A percentile compares a stretch with the other conserved stretches of the same genome.
These are phyloP conservation scores for Elymnias hypermnestra DNA, from an alignment of 1,140 invertebrate genomes.

Conservation along the genomic window DNA sequence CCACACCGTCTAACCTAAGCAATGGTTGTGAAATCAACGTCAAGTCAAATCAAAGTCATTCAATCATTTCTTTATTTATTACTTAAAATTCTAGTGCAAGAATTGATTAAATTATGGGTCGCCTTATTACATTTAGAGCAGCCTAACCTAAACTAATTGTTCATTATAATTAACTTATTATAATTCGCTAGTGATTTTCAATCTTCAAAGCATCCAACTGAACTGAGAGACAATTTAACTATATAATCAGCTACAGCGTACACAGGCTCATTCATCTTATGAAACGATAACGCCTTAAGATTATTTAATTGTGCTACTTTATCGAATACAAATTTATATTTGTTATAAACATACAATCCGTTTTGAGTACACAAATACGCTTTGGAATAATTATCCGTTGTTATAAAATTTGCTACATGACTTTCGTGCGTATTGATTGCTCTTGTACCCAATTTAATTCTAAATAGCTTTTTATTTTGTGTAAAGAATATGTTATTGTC, in stretches of 20 bases:
- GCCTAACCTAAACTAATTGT: too few species aligned
- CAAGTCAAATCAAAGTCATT: too few species aligned
- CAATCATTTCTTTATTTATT: too few species aligned
- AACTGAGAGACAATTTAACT: slow-evolving; percentile 38
- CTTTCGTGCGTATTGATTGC: slow-evolving; percentile 45
- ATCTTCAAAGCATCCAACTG: slow-evolving; percentile 40
- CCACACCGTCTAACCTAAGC: too few species aligned
- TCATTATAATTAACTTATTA: neutral
- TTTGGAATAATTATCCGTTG: slow-evolving; percentile 42
- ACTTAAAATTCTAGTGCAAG: too few species aligned
- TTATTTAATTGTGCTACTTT: slow-evolving; percentile 41
- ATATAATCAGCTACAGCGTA: slow-evolving; percentile 51
- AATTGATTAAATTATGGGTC: too few species aligned
- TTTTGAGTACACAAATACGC: slow-evolving; percentile 39
- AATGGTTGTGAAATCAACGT: too few species aligned
- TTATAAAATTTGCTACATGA: slow-evolving; percentile 27
- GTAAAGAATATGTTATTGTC: slow-evolving; percentile 56
- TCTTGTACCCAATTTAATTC: slow-evolving; percentile 48
- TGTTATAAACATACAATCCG: slow-evolving; percentile 56
- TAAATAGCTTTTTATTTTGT: slow-evolving; percentile 37
- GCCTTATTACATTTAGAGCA: too few species aligned
- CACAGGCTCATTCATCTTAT: slow-evolving; percentile 40
- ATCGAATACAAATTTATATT: slow-evolving; percentile 57
- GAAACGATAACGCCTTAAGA: slow-evolving; percentile 45
- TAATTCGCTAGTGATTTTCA: slow-evolving; percentile 13